Base-by-base conservation (phyloP, 2,113 vertebrate species). In the Daubentonia madagascariensis region DNA sequence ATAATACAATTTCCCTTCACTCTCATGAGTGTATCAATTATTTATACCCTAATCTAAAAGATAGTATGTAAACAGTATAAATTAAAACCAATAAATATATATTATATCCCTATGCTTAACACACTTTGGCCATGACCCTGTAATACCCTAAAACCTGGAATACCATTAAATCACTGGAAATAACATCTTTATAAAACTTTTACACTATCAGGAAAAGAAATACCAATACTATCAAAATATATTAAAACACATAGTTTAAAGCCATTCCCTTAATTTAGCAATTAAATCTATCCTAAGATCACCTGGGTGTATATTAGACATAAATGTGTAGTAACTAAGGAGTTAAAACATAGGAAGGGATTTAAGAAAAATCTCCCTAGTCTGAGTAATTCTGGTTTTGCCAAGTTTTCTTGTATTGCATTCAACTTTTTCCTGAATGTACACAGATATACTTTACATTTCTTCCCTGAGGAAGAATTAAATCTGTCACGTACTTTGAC, bases 401-500 rank as follows among this genome's bases (percentile, higher is more conserved):
- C 48, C 76, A 13, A 81, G 13, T 94, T 96, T 94, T 85, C 67
- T 72, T 92, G 35, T 67, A 92, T 91, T 96, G 96, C 93, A 97
- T 43, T 90, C 88, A 92, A 93, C 18, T 73, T 85, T 94, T 85
- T 90, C 45, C 57, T 85, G 37, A 98, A 98, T 63, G 73, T 91
- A 95, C 48, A 96, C 54, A 97, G 43, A 95, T 45, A 91, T 6
- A 95, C 48, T 92, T 96, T 87, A 87, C 11, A 89, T 85, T 94
- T 95, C 84, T 94, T 96, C 93, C 75, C 59, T 54, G 1, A 95
- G 59, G 63, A 95, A 94, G 43, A 97, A 97, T 91, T 95, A 93
- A 76, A 78, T 70, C 48, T 79, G 68, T 96, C 88, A 93, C 14
- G 13, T 76, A 92, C 75, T 95, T 90, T 93, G 76, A 97, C 80